Evolutionary conservation across 1,140 invertebrate genomes (phyloP), one percentile per base, ranked within the genome.

Genomic region (Philopotamus ludificatus): DNA sequence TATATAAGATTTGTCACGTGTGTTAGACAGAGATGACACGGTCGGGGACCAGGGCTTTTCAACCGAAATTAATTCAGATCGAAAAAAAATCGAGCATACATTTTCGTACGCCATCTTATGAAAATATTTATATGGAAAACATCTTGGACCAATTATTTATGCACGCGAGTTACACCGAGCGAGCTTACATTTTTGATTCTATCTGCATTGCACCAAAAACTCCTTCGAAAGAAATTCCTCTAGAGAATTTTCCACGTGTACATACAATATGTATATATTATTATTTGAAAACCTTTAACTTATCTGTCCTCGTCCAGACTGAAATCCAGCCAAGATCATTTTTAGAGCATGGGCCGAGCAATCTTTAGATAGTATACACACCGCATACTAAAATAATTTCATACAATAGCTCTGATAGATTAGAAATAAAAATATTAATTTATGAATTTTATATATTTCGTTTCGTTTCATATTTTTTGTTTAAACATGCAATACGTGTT

Each of bases 261-360:
- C 8, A 47, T 47, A 7, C 10, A 47, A 47, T 47, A 8, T 47
- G 18, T 8, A 47, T 8, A 20, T 16, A 47, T 47, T 8, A 9
- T 15, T 15, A 47, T 47, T 9, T 34, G 28, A 4, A 12, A 34
- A 12, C 28, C 28, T 34, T 4, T 15, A 20, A 47, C 44, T 34
- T 7, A 12, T 34, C 54, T 57, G 60, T 23, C 60, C 47, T 53
- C 45, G 60, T 39, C 47, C 8, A 44, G 45, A 50, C 41, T 39
- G 63, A 39, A 50, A 49, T 41, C 55, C 60, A 58, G 67, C 67
- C 67, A 66, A 68, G 63, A 69, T 65, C 67, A 66, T 63, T 66
- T 69, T 69, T 69, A 69, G 67, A 69, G 67, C 47, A 18, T 49
- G 49, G 45, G 50, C 63, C 63, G 58, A 54, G 49, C 63, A 63